Evolutionary conservation across 2,888 invertebrate species (phyloP).

Genomic region (Pachliopta kotzebuea): DNA sequence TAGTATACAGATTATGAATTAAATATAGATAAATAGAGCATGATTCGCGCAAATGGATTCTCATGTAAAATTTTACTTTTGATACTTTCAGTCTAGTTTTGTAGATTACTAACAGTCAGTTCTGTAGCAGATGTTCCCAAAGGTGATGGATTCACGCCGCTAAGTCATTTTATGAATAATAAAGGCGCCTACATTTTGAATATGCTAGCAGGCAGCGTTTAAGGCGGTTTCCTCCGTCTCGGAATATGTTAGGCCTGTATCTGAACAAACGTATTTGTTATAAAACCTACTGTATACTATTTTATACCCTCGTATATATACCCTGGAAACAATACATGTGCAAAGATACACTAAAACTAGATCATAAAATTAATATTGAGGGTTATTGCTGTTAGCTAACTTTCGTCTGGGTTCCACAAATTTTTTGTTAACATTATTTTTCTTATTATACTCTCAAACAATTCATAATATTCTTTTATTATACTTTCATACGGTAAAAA

Average conservation of each 20-base stretch:
- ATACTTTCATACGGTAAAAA: too few relatives aligned
- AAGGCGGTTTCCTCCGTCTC: neutral
- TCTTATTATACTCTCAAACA: too few relatives aligned
- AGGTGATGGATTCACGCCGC: conserved; percentile 3
- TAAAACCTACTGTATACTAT: neutral
- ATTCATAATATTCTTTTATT: too few relatives aligned
- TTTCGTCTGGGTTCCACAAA: neutral
- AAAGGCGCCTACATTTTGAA: conserved; percentile 2
- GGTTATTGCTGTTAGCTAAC: neutral
- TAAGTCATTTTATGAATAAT: conserved; percentile 5
- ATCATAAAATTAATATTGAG: neutral
- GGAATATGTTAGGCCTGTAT: neutral
- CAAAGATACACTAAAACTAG: neutral
- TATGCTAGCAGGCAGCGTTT: neutral
- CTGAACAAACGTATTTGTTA: neutral
- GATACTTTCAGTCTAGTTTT: neutral
- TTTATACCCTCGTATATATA: neutral
- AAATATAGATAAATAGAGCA: too few relatives aligned
- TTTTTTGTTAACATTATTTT: neutral
- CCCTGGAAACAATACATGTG: neutral
- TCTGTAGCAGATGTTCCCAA: neutral
- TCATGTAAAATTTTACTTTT: neutral
- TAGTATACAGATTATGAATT: too few relatives aligned
- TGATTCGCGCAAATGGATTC: neutral
- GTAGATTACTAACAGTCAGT: neutral